Conservation (phyloP, 2,797 vertebrate genomes). For the Apodemus agrarius region DNA sequence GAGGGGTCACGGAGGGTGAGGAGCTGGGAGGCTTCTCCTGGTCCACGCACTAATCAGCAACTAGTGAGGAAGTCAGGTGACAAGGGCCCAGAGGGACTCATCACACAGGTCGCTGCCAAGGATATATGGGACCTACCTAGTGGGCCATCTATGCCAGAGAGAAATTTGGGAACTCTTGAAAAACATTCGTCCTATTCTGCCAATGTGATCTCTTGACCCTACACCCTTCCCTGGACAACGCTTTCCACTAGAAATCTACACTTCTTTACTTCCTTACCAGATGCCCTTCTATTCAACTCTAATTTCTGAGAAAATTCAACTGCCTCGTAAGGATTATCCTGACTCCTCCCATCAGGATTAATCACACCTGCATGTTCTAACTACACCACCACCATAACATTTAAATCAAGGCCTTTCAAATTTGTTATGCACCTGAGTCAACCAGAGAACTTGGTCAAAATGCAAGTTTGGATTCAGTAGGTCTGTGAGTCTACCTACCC, state of each 20-base stretch:
- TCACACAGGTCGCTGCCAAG: not conserved
- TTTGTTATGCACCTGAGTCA: not conserved
- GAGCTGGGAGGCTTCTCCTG: not conserved
- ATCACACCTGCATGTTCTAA: not conserved
- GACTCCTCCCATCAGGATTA: not conserved
- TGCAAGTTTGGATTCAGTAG: not conserved
- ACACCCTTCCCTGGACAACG: not conserved
- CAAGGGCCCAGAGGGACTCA: not conserved
- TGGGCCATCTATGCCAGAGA: not conserved
- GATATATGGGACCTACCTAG: not conserved
- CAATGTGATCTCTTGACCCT: not conserved
- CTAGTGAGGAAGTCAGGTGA: not conserved
- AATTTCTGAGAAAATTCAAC: not conserved
- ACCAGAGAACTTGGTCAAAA: not conserved
- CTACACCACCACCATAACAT: not conserved
- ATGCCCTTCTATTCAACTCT: not conserved
- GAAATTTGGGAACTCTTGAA: not conserved
- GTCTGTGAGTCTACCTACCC: not conserved
- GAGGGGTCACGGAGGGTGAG: slow-evolving; percentile 50
- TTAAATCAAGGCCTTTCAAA: slow-evolving; percentile 44
- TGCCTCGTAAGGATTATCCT: not conserved
- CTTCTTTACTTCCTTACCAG: not conserved
- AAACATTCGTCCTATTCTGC: not conserved
- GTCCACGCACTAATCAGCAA: not conserved
- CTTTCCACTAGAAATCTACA: not conserved